Evolutionary conservation across 2,888 invertebrate genomes (phyloP).

Genomic region (Hydroisotoma schaefferi): DNA sequence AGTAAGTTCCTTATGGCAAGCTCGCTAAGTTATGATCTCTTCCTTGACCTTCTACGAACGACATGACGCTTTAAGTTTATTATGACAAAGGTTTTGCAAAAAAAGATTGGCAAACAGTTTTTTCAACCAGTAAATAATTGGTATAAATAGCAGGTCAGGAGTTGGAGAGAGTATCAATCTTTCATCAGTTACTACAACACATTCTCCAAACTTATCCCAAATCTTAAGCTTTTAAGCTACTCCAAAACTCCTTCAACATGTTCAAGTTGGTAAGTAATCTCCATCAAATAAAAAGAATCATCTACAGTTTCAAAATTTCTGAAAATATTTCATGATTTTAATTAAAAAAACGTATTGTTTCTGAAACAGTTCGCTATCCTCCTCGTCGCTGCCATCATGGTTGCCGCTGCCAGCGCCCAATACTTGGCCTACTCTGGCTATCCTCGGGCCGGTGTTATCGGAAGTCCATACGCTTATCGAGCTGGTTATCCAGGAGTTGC

Average conservation of each 20-base stretch:
- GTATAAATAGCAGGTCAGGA: no score
- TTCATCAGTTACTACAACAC: no score
- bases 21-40: no score
- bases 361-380: conserved; percentile 12
- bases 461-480: not conserved
- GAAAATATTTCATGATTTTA: not conserved
- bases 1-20: no score
- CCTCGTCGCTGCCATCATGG: conserved; percentile 17
- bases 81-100: no score
- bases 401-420: conserved; percentile 16
- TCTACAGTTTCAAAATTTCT: not conserved
- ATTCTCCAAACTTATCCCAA: no score
- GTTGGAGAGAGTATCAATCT: no score
- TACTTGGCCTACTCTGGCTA: conserved; percentile 4
- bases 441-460: conserved; percentile 14
- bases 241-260: conserved; percentile 10
- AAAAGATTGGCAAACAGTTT: no score
- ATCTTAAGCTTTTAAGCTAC: conserved; percentile 4
- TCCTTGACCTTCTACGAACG: no score
- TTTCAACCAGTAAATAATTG: no score
- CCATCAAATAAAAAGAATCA: not conserved
- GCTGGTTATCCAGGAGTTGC: conserved; percentile 4
- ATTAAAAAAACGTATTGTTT: not conserved
- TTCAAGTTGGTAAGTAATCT: conserved; percentile 16
- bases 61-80: no score